Conservation (phyloP, 2,113 vertebrate species). For the Columba livia region DNA sequence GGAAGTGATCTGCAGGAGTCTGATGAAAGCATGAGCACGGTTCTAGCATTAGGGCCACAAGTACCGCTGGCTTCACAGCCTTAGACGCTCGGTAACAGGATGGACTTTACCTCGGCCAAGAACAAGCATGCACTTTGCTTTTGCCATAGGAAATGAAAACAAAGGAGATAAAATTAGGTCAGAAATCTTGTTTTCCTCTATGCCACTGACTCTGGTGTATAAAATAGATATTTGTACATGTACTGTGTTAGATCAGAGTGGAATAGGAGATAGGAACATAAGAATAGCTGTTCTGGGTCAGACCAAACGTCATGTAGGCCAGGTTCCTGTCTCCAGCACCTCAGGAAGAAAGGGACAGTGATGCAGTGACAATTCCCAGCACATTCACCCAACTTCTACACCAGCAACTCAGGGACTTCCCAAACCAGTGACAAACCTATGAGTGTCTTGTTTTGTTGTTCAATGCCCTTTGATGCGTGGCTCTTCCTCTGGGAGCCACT, state of each 20-base stretch:
- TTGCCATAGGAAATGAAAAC: slow-evolving; percentile 40
- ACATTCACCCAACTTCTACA: not conserved
- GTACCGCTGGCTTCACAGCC: not conserved
- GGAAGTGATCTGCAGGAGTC: not conserved
- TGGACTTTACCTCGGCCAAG: not conserved
- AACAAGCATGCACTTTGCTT: not conserved
- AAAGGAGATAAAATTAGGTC: slow-evolving; percentile 34
- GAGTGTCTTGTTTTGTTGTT: not conserved
- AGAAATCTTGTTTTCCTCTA: slow-evolving; percentile 32
- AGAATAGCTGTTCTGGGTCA: slow-evolving; percentile 17
- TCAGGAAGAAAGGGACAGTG: not conserved
- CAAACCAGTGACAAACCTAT: not conserved
- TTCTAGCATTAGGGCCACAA: not conserved
- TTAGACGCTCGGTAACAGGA: not conserved
- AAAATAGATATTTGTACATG: not conserved
- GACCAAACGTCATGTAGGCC: not conserved
- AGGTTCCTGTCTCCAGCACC: not conserved
- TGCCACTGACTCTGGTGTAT: not conserved
- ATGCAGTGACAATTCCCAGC: not conserved
- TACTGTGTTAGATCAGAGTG: not conserved
- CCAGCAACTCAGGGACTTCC: not conserved
- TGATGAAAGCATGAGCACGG: not conserved
- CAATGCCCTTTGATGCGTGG: not conserved
- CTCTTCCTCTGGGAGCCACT: not conserved
- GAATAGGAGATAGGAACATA: not conserved